Evolutionary conservation across 2,888 invertebrate genomes (phyloP), one percentile per base, ranked within the genome.

Genomic region (Limnephilus auricula): DNA sequence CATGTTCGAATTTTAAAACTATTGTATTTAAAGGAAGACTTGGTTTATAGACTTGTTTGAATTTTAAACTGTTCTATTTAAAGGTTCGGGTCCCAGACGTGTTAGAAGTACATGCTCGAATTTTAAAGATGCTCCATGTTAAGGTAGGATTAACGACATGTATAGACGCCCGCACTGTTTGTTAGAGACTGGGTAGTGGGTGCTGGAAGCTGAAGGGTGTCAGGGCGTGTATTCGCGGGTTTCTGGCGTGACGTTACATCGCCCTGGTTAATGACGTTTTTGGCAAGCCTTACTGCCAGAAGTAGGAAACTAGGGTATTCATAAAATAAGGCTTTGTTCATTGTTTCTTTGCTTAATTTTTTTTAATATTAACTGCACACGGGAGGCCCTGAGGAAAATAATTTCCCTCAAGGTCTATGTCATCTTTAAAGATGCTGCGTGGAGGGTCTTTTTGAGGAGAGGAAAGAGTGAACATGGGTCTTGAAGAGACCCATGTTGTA

Each of bases 251-350:
- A 34, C 87, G 87, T 88, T 88, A 88, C 79, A 78, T 34, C 32
- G 87, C 65, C 87, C 78, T 37, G 87, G 79, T 34, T 78, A 88
- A 88, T 78, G 78, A 88, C 78, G 87, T 37, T 65, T 88, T 88
- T 88, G 87, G 87, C 87, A 88, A 88, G 78, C 32, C 79, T 40
- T 85, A 45, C 40, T 85, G 37, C 32, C 78, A 88, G 87, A 37
- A 78, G 34, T 34, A 31, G n/a, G 78, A 32, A 88, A 88, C 87
- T 34, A n/a, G n/a, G 65, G 65, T 65, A 25, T 65, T 65, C 5
- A 25, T 65, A 65, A 65, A 65, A 65, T 65, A 65, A 65, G 65
- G 65, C 65, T 65, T 65, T 65, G 65, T n/a, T 25, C 65, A 9
- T 25, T 6, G 65, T 65, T 65, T 65, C 65, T 65, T 5, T 0